A percentile compares a stretch with the other conserved stretches of the same genome.
Conservation (phyloP, 2,888 invertebrate species). For the Eupsilia transversa region DNA sequence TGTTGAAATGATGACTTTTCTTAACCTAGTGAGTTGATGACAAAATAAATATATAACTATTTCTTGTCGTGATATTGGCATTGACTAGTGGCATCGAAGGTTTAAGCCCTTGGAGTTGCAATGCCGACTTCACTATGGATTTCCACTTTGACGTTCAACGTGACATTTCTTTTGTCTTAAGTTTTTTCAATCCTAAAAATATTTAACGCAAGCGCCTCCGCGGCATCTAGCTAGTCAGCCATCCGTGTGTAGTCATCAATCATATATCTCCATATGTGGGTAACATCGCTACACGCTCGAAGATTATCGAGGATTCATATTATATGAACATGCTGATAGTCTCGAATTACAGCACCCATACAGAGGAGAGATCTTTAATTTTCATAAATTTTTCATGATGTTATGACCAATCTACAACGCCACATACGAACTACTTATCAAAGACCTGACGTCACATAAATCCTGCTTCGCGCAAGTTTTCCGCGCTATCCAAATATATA, state of each 20-base stretch:
- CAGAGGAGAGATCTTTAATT: neutral
- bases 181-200: neutral
- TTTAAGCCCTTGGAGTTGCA: neutral
- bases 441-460: too few relatives aligned
- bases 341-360: neutral
- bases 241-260: constrained; percentile 38
- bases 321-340: neutral
- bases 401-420: too few relatives aligned
- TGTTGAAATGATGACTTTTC: neutral
- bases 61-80: too few relatives aligned
- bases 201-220: neutral
- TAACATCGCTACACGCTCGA: neutral
- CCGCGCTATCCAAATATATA: too few relatives aligned
- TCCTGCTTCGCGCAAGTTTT: too few relatives aligned
- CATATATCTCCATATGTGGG: constrained; percentile 23
- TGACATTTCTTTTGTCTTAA: neutral
- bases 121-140: neutral
- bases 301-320: constrained; percentile 38
- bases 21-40: neutral
- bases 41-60: neutral
- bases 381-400: neutral
- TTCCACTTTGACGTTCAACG: neutral
- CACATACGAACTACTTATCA: too few relatives aligned
- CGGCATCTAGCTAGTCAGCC: neutral
- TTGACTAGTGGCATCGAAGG: neutral